These are phyloP conservation scores for Troides helena DNA, from an alignment of 2,888 invertebrate species.

Conservation along the genomic window DNA sequence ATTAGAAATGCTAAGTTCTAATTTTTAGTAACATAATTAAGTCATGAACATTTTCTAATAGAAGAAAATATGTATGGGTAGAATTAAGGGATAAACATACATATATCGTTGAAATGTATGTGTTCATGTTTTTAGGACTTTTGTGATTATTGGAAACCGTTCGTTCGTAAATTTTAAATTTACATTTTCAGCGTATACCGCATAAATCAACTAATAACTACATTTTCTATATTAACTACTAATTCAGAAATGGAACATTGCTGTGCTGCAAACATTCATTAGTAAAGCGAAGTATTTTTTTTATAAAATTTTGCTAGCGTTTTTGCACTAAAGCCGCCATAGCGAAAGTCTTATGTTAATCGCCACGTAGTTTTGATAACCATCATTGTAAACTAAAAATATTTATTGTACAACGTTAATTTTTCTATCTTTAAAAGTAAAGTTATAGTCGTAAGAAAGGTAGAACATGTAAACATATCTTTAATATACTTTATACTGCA, in stretches of 20 bases:
- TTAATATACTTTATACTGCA: too few relatives aligned
- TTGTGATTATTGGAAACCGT: background rate
- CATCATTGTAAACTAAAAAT: background rate
- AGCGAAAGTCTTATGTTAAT: slow-evolving; percentile 4
- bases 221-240: background rate
- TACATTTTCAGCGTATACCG: background rate
- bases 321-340: background rate
- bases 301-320: background rate
- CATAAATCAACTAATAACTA: background rate
- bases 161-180: background rate
- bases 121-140: too few relatives aligned
- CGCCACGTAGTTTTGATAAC: background rate
- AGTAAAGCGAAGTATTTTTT: slow-evolving; percentile 8
- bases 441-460: background rate
- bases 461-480: too few relatives aligned
- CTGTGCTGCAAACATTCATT: slow-evolving; percentile 5
- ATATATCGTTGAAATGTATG: too few relatives aligned
- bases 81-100: too few relatives aligned
- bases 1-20: too few relatives aligned
- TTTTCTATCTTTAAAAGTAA: background rate
- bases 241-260: slow-evolving; percentile 10
- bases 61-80: too few relatives aligned
- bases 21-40: too few relatives aligned
- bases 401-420: background rate
- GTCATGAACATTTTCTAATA: too few relatives aligned